Conservation (phyloP, 2,888 invertebrate species). For the Rhopalosiphum nymphaeae region DNA sequence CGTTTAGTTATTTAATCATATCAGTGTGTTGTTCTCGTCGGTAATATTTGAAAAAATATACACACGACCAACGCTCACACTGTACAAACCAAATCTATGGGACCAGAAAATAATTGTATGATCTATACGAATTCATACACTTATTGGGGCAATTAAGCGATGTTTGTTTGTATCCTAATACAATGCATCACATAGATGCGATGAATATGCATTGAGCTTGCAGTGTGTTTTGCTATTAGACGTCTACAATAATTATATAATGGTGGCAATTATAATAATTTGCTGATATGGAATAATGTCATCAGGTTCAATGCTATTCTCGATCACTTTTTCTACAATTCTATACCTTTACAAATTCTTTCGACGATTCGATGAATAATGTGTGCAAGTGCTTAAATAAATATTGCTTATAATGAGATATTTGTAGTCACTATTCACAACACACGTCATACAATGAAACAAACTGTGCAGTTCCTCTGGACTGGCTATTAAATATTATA, state of each 20-base stretch:
- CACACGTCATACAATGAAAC: background rate
- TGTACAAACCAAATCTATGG: background rate
- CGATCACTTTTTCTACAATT: background rate
- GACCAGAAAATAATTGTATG: background rate
- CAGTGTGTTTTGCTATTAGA: background rate
- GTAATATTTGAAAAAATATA: background rate
- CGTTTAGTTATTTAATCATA: too few species aligned
- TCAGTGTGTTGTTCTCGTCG: too few species aligned
- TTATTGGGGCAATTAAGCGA: background rate
- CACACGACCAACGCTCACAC: background rate
- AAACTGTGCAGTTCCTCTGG: background rate
- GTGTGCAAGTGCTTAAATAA: background rate
- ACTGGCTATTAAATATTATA: too few species aligned
- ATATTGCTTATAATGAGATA: background rate
- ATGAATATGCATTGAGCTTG: background rate
- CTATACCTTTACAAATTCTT: background rate
- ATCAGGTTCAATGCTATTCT: background rate
- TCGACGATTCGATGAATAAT: too few species aligned
- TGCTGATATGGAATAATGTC: background rate
- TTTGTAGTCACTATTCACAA: background rate
- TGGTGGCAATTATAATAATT: background rate
- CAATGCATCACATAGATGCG: background rate
- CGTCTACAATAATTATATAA: background rate
- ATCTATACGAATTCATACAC: background rate
- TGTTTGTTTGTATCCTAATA: background rate